phyloP scores from a whole-genome alignment of 1,140 invertebrate genomes.

The Sitobion miscanthi region DNA sequence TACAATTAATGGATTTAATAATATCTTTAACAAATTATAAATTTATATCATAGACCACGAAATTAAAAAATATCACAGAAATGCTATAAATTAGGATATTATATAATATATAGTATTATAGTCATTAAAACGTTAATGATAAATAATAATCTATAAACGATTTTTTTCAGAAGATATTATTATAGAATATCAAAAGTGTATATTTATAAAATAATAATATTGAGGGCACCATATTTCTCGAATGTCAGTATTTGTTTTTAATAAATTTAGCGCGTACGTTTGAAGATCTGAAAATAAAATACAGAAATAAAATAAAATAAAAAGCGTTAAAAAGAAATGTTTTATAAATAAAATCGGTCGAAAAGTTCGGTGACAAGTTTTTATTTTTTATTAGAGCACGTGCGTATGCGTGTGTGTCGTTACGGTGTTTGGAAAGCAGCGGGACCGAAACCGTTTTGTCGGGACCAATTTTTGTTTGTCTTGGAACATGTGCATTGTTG shows the following conservation, averaged over 20 bases:
- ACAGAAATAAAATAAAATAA: neutral
- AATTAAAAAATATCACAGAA: neutral
- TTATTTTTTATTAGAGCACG: conserved; percentile 52
- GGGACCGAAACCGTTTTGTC: conserved; percentile 56
- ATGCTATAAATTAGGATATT: neutral
- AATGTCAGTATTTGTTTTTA: conserved; percentile 15
- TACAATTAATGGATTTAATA: neutral
- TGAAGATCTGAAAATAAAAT: conserved; percentile 44
- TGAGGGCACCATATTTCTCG: neutral
- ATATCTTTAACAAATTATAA: neutral
- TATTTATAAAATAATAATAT: conserved; percentile 15
- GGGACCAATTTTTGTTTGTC: conserved; percentile 54
- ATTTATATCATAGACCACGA: neutral
- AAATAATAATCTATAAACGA: neutral
- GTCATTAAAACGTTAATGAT: neutral
- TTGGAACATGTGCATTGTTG: conserved; percentile 56
- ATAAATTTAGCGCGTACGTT: conserved; percentile 26
- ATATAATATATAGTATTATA: neutral
- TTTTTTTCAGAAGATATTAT: neutral
- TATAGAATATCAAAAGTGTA: conserved; percentile 3
- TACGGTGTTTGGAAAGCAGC: conserved; percentile 53
- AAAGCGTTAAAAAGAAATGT: conserved; percentile 33
- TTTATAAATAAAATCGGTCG: conserved; percentile 49
- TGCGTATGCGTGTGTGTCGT: neutral
- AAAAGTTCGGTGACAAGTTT: conserved; percentile 47